phyloP scores from a whole-genome alignment of 2,113 vertebrate genomes.

The Pheucticus melanocephalus region DNA sequence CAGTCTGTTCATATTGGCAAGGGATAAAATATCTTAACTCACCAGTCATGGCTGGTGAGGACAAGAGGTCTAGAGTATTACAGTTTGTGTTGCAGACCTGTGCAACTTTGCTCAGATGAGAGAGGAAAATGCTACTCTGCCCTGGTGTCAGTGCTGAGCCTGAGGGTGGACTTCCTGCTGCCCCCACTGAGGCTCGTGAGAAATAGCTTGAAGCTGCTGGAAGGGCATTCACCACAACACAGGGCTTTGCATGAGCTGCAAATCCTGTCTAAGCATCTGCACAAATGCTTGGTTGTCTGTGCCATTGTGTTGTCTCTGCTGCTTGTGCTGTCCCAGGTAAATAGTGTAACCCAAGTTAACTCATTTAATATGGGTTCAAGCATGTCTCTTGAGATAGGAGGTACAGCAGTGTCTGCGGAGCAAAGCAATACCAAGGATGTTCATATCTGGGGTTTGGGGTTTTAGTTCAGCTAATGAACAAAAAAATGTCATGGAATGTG shows the following conservation, averaged over 20 bases:
- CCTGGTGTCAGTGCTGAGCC: not conserved
- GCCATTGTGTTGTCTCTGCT: not conserved
- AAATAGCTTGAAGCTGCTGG: not conserved
- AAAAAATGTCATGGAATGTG: not conserved
- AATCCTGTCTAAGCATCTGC: not conserved
- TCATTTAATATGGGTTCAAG: not conserved
- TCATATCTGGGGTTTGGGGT: not conserved
- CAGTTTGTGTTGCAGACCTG: not conserved
- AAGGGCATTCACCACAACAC: not conserved
- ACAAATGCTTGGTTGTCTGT: not conserved
- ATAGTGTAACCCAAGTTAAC: not conserved
- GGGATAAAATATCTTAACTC: not conserved
- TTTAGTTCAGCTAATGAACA: not conserved
- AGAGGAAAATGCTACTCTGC: not conserved
- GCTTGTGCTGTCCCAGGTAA: not conserved
- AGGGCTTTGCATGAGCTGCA: not conserved
- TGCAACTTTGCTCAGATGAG: not conserved
- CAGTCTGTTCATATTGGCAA: not conserved
- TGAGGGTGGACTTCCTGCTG: not conserved
- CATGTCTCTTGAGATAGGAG: not conserved
- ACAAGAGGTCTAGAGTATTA: not conserved
- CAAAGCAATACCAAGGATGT: not conserved
- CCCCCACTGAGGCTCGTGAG: not conserved
- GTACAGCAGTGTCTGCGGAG: not conserved
- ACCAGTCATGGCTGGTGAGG: not conserved